These are phyloP conservation scores for Vanessa atalanta DNA, from an alignment of 1,140 invertebrate species.

Conservation along the genomic window DNA sequence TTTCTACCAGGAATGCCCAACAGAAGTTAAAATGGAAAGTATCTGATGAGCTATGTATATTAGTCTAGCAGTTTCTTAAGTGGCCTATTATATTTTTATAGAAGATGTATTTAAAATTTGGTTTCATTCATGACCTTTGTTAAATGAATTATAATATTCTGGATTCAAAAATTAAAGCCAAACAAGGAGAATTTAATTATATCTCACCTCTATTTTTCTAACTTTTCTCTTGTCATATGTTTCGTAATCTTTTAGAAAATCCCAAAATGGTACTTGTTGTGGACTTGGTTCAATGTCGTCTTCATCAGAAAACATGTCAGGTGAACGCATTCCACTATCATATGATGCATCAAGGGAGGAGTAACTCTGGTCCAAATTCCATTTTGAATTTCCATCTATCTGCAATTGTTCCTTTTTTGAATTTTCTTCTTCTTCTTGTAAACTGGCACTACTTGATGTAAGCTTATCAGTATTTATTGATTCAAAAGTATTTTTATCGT, in stretches of 20 bases:
- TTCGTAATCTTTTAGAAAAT: slow-evolving; percentile 69
- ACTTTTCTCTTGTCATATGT: slow-evolving; percentile 70
- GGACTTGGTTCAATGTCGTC: slow-evolving; percentile 51
- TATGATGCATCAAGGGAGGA: slow-evolving; percentile 75
- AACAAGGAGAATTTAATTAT: too few relatives aligned
- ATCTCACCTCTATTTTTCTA: slow-evolving; percentile 69
- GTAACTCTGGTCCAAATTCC: slow-evolving; percentile 68
- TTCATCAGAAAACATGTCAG: slow-evolving; percentile 82
- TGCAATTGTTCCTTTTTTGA: slow-evolving; percentile 44
- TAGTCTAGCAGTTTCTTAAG: too few relatives aligned
- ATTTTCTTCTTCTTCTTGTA: slow-evolving; percentile 56
- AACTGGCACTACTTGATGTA: slow-evolving; percentile 51
- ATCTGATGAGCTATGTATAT: too few relatives aligned
- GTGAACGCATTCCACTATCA: slow-evolving; percentile 78
- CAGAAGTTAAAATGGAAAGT: too few relatives aligned
- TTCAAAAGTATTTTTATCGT: slow-evolving; percentile 51
- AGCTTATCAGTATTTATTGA: slow-evolving; percentile 42
- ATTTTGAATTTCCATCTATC: slow-evolving; percentile 54
- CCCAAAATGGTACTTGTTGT: slow-evolving; percentile 62
- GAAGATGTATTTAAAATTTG: too few relatives aligned
- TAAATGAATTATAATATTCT: too few relatives aligned
- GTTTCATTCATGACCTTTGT: too few relatives aligned
- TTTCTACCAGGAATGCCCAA: too few relatives aligned
- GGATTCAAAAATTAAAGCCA: too few relatives aligned
- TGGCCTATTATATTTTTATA: too few relatives aligned